Evolutionary conservation across 1,140 invertebrate genomes (phyloP).

Genomic region (Catajapyx aquilonaris): DNA sequence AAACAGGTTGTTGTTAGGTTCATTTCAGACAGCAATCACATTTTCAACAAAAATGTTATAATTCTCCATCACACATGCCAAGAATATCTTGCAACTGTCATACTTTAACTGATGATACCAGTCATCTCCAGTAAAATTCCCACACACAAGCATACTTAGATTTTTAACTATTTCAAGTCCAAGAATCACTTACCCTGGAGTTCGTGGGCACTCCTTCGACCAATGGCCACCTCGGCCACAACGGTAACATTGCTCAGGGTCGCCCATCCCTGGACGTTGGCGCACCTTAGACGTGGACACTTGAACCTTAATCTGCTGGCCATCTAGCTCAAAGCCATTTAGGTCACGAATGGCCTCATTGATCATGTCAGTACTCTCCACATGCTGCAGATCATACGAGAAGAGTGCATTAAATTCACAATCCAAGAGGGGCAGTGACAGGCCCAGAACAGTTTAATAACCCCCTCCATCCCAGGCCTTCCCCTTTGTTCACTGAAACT

Average conservation of each 20-base stretch:
- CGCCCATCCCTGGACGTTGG: constrained; percentile 83
- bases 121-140: not conserved
- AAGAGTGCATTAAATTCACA: too few relatives aligned
- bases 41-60: constrained; percentile 5
- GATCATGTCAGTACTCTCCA: constrained; percentile 58
- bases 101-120: not conserved
- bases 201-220: constrained; percentile 72
- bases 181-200: constrained; percentile 17
- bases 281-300: constrained; percentile 74
- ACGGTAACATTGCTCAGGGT: constrained; percentile 81
- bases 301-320: constrained; percentile 72
- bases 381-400: too few relatives aligned
- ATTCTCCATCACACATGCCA: not conserved
- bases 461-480: too few relatives aligned
- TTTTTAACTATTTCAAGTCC: not conserved
- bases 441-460: too few relatives aligned
- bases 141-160: not conserved
- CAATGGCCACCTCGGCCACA: constrained; percentile 84
- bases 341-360: constrained; percentile 69
- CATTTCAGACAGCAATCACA: not conserved
- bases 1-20: not conserved
- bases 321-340: constrained; percentile 55
- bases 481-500: too few relatives aligned
- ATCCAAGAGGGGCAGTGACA: too few relatives aligned
- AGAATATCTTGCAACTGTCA: not conserved